phyloP scores from a whole-genome alignment of 2,113 vertebrate genomes.

The Anarhynchus alexandrinus region DNA sequence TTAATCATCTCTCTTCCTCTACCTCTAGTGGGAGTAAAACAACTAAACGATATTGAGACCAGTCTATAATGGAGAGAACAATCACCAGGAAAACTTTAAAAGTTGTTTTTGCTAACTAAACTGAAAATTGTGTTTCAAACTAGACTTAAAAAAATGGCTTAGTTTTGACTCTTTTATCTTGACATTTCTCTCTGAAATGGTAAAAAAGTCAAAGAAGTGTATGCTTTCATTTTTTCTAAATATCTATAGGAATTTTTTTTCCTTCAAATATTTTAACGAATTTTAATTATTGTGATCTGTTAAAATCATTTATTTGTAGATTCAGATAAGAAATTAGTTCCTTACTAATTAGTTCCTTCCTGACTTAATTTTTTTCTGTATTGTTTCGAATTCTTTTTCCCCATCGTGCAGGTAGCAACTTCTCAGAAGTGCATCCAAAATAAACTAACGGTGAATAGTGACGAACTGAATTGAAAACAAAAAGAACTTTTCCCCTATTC shows the following conservation, averaged over 20 bases:
- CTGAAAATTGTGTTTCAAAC: not conserved
- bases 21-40: not conserved
- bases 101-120: not conserved
- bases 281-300: not conserved
- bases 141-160: not conserved
- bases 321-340: not conserved
- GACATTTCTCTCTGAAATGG: not conserved
- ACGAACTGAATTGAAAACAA: not conserved
- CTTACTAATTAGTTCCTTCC: too few species aligned
- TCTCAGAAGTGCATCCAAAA: conserved; percentile 42
- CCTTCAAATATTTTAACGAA: not conserved
- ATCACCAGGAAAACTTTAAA: not conserved
- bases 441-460: not conserved
- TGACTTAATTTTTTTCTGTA: not conserved
- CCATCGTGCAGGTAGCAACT: not conserved
- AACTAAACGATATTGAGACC: not conserved
- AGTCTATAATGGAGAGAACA: not conserved
- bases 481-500: not conserved
- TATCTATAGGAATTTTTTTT: not conserved
- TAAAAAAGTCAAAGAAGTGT: not conserved
- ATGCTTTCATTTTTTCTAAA: not conserved
- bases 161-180: not conserved
- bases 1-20: not conserved
- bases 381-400: not conserved
- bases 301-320: not conserved